A percentile compares a stretch with the other conserved stretches of the same genome.
phyloP scores from a whole-genome alignment of 1,140 invertebrate genomes.

The Hydropsyche tenuis region DNA sequence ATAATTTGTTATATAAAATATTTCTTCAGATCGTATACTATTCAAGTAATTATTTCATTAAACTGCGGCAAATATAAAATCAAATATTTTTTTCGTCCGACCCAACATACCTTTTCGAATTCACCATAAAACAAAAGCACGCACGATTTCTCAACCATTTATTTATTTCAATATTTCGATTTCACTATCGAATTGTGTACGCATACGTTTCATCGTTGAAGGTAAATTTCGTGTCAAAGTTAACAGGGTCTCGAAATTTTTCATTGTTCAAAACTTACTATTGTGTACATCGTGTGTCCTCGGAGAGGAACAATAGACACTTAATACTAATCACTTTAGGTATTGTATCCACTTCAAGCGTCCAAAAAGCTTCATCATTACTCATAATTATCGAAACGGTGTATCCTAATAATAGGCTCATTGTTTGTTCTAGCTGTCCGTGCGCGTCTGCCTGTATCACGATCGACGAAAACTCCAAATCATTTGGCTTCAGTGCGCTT shows the following conservation, averaged over 20 bases:
- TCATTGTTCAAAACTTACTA: slow-evolving; percentile 16
- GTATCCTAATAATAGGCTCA: slow-evolving; percentile 42
- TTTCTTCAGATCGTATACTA: slow-evolving; percentile 34
- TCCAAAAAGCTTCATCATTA: slow-evolving; percentile 46
- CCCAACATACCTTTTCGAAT: slow-evolving; percentile 2
- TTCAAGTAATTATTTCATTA: slow-evolving; percentile 39
- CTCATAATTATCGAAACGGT: slow-evolving; percentile 46
- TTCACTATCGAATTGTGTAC: not conserved
- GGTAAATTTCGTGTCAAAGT: slow-evolving; percentile 36
- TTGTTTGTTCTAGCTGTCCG: slow-evolving; percentile 42
- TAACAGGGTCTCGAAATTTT: slow-evolving; percentile 26
- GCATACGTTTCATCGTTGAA: slow-evolving; percentile 16
- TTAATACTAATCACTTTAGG: slow-evolving; percentile 39
- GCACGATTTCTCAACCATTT: too few relatives aligned
- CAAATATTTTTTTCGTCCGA: not conserved
- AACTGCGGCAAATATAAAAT: slow-evolving; percentile 7
- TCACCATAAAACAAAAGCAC: too few relatives aligned
- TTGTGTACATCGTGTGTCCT: slow-evolving; percentile 39
- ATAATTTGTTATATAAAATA: slow-evolving; percentile 44
- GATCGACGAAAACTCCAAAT: slow-evolving; percentile 31
- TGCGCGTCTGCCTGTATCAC: slow-evolving; percentile 36
- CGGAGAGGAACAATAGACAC: slow-evolving; percentile 39
- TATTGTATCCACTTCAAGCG: slow-evolving; percentile 39
- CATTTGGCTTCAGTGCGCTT: slow-evolving; percentile 34
- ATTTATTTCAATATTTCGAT: not conserved